Conservation (phyloP, 2,888 invertebrate species). For the Lathronympha strigana region DNA sequence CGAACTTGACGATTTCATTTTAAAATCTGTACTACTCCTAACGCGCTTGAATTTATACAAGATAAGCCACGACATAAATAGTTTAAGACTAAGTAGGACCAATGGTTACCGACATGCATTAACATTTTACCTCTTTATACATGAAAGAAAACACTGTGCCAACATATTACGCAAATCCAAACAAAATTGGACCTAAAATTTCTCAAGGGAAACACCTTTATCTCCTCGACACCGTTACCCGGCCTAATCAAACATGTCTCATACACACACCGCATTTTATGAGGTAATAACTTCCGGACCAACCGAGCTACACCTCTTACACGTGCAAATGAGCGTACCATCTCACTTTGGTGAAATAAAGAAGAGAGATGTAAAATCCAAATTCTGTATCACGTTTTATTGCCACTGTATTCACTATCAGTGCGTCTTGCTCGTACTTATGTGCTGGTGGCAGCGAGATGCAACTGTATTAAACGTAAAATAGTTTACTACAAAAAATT, state of each 20-base stretch:
- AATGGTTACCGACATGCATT: not conserved
- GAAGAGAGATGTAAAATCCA: slow-evolving; percentile 20
- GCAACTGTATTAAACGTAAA: no score
- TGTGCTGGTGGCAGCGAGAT: no score
- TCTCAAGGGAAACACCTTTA: slow-evolving; percentile 41
- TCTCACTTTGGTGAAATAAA: slow-evolving; percentile 18
- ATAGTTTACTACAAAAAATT: no score
- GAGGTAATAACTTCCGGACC: slow-evolving; percentile 42
- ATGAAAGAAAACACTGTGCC: not conserved
- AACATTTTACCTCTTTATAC: not conserved
- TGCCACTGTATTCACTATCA: no score
- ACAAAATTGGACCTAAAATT: slow-evolving; percentile 36
- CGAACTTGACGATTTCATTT: no score
- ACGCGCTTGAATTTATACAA: no score
- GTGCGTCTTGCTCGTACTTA: no score
- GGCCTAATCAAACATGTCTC: slow-evolving; percentile 41
- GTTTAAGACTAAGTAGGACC: no score
- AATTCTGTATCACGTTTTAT: not conserved
- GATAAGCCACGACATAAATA: no score
- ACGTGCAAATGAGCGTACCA: slow-evolving; percentile 34
- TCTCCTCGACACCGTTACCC: slow-evolving; percentile 33
- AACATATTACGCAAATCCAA: slow-evolving; percentile 22
- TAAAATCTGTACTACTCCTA: no score
- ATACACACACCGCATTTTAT: slow-evolving; percentile 37
- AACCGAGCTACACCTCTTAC: slow-evolving; percentile 35